These are phyloP conservation scores for Drosophila equinoxialis DNA, from an alignment of 1,140 invertebrate species.

Conservation along the genomic window DNA sequence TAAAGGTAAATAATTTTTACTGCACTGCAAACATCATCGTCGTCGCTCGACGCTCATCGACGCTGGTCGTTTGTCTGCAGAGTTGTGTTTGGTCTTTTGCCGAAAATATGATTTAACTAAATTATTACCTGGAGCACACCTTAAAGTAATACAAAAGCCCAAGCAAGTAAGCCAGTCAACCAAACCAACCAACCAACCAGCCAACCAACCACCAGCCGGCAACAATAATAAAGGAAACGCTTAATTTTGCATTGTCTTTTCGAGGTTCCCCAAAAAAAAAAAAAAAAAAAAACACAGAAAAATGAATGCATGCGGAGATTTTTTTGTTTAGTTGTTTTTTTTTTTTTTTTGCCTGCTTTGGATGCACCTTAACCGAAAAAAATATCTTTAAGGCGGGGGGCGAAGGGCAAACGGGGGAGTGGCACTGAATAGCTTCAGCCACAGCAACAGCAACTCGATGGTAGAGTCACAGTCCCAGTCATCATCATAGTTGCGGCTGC, in stretches of 20 bases:
- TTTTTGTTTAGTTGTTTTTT: no score
- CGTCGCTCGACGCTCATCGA: conserved; percentile 27
- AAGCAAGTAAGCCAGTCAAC: neutral
- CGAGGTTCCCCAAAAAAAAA: conserved; percentile 34
- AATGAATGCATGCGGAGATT: conserved; percentile 59
- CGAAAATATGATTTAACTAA: conserved; percentile 81
- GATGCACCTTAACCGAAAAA: conserved; percentile 66
- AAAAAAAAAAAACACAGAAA: conserved; percentile 36
- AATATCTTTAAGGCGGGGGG: conserved; percentile 39
- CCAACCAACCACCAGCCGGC: conserved; percentile 42
- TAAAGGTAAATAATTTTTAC: conserved; percentile 75
- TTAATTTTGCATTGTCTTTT: conserved; percentile 81
- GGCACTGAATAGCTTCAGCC: conserved; percentile 21
- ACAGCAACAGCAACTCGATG: neutral
- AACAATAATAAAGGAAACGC: conserved; percentile 80
- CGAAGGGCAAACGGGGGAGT: conserved; percentile 35
- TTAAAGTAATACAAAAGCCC: conserved; percentile 82
- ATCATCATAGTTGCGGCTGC: conserved; percentile 75
- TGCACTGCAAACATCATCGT: conserved; percentile 38
- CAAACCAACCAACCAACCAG: conserved; percentile 18
- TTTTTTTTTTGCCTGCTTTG: conserved; percentile 34
- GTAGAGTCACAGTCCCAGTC: conserved; percentile 52
- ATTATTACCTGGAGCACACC: conserved; percentile 82
- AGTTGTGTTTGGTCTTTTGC: conserved; percentile 48
- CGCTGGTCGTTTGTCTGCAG: conserved; percentile 12